phyloP scores from a whole-genome alignment of 2,797 vertebrate species.

The Muscicapa striata region DNA sequence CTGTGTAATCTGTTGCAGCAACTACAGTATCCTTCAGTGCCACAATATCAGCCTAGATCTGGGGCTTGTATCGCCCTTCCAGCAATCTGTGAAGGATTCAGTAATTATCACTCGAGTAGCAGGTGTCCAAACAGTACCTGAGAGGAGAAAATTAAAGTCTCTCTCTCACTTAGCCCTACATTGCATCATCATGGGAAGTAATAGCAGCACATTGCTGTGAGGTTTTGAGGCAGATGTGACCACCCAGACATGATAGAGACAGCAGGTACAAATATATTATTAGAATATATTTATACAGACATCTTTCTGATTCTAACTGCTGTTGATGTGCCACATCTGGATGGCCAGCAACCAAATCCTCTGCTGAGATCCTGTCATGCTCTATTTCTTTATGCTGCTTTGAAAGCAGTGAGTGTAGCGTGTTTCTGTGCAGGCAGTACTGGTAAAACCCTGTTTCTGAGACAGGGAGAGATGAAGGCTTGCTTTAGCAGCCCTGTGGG shows the following conservation, averaged over 20 bases:
- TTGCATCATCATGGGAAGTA: not conserved
- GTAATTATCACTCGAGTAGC: not conserved
- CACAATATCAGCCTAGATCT: not conserved
- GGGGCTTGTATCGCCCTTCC: not conserved
- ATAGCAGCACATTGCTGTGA: not conserved
- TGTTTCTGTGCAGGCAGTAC: not conserved
- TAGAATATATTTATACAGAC: not conserved
- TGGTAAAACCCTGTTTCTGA: not conserved
- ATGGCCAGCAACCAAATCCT: not conserved
- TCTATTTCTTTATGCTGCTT: not conserved
- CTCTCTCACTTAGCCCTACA: not conserved
- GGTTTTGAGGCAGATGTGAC: not conserved
- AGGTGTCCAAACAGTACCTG: not conserved
- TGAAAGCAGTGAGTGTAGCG: not conserved
- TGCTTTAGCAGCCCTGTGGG: not conserved
- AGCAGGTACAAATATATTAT: not conserved
- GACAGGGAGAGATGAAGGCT: not conserved
- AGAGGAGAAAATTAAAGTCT: not conserved
- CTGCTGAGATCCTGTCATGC: not conserved
- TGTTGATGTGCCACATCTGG: not conserved
- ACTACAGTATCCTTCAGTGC: not conserved
- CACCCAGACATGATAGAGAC: not conserved
- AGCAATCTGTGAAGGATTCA: not conserved
- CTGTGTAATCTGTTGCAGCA: not conserved
- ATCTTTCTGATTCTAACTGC: not conserved